Evolutionary conservation across 2,797 vertebrate genomes (phyloP).

Genomic region (Paguma larvata): DNA sequence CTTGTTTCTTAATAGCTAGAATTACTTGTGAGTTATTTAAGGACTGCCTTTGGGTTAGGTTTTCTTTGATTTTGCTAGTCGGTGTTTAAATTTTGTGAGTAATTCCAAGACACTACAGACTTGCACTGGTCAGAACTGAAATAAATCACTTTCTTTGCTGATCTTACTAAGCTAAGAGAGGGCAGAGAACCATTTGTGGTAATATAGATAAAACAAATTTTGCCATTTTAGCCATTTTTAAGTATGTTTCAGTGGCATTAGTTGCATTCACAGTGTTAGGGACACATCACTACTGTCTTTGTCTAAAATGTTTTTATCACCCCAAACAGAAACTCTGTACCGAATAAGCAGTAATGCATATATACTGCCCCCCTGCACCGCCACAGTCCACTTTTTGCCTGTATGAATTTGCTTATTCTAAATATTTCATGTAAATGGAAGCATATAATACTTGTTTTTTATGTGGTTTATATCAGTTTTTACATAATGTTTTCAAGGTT

Average conservation of each 20-base stretch:
- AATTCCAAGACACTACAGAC: background rate
- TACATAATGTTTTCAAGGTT: background rate
- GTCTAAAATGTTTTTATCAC: background rate
- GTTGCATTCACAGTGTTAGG: background rate
- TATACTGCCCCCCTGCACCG: too few relatives aligned
- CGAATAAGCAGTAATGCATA: background rate
- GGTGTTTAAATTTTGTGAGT: background rate
- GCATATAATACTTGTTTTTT: background rate
- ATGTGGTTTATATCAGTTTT: background rate
- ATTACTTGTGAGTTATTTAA: slow-evolving; percentile 14
- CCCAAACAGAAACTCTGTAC: background rate
- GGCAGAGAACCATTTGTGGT: background rate
- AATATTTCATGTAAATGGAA: background rate
- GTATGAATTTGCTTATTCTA: background rate
- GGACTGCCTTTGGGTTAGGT: background rate
- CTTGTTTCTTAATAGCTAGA: slow-evolving; percentile 41
- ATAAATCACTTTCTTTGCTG: background rate
- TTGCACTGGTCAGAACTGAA: background rate
- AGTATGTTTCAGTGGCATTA: background rate
- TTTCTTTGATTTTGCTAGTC: background rate
- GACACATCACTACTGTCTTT: background rate
- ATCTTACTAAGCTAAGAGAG: background rate
- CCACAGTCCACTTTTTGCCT: background rate
- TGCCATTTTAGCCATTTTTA: background rate
- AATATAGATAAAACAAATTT: background rate